These are phyloP conservation scores for Lordiphosa stackelbergi DNA, from an alignment of 1,140 invertebrate species.

Conservation along the genomic window DNA sequence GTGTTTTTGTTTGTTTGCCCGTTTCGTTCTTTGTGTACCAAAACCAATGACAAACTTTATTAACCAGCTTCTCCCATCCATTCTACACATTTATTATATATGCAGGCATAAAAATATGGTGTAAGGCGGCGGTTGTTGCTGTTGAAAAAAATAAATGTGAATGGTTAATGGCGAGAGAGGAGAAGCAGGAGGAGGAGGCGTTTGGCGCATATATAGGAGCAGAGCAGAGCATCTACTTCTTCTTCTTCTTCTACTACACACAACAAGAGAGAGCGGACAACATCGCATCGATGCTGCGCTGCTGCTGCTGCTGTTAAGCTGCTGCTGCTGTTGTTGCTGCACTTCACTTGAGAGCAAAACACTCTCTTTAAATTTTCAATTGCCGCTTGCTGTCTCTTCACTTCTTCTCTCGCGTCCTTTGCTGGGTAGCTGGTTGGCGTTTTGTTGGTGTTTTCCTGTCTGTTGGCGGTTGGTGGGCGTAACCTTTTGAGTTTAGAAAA, in stretches of 20 bases:
- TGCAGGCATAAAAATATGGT: constrained; percentile 39
- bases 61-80: constrained; percentile 66
- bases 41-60: constrained; percentile 52
- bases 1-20: constrained; percentile 34
- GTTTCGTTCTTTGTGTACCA: constrained; percentile 54
- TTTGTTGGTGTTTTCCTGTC: constrained; percentile 45
- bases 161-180: constrained; percentile 23
- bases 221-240: constrained; percentile 35
- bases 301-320: constrained; percentile 24
- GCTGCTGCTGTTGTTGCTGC: constrained; percentile 15
- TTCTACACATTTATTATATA: constrained; percentile 70
- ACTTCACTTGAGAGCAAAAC: constrained; percentile 3
- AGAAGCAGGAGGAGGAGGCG: constrained; percentile 5
- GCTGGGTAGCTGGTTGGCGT: constrained; percentile 19
- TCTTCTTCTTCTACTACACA: neutral
- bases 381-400: constrained; percentile 36
- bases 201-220: constrained; percentile 28
- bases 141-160: constrained; percentile 42
- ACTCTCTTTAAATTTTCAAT: constrained; percentile 6
- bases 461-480: constrained; percentile 39
- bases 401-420: constrained; percentile 29
- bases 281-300: constrained; percentile 25
- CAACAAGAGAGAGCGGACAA: constrained; percentile 11
- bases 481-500: constrained; percentile 3
- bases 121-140: constrained; percentile 65